phyloP scores from a whole-genome alignment of 2,113 vertebrate genomes.

The Hyla sarda region DNA sequence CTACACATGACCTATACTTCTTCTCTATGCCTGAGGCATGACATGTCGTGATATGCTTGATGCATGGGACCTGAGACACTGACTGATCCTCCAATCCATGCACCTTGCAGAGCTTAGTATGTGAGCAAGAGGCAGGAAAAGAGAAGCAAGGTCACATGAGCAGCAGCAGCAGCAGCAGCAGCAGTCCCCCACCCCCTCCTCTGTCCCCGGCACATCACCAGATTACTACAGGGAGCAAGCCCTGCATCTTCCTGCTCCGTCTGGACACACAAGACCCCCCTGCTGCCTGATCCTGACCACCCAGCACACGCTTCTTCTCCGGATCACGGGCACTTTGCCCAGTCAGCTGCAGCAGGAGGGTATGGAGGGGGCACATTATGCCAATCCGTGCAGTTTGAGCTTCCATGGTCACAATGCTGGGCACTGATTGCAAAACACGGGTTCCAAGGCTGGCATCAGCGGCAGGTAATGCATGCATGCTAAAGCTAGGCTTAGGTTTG shows the following conservation, averaged over 20 bases:
- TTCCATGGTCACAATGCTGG: slow-evolving; percentile 24
- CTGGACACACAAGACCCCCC: not conserved
- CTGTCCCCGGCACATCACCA: slow-evolving; percentile 29
- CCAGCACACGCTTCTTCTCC: not conserved
- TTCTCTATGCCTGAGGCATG: not conserved
- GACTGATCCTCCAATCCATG: not conserved
- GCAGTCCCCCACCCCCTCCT: slow-evolving; percentile 25
- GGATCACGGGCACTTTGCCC: not conserved
- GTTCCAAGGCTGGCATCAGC: slow-evolving; percentile 20
- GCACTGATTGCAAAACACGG: not conserved
- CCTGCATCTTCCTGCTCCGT: not conserved
- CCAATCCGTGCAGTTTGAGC: slow-evolving; percentile 18
- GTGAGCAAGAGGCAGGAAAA: slow-evolving; percentile 48
- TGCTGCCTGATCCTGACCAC: not conserved
- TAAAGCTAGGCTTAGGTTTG: not conserved
- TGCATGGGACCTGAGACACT: not conserved
- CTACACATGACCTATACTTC: not conserved
- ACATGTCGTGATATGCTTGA: not conserved
- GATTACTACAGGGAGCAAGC: not conserved
- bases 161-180: not conserved
- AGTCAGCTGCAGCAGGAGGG: slow-evolving; percentile 16
- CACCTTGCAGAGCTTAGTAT: not conserved
- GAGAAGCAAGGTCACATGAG: slow-evolving; percentile 58
- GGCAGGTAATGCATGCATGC: slow-evolving; percentile 29
- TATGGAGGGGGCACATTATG: slow-evolving; percentile 46